phyloP scores from a whole-genome alignment of 2,888 invertebrate species.

The Dione juno region DNA sequence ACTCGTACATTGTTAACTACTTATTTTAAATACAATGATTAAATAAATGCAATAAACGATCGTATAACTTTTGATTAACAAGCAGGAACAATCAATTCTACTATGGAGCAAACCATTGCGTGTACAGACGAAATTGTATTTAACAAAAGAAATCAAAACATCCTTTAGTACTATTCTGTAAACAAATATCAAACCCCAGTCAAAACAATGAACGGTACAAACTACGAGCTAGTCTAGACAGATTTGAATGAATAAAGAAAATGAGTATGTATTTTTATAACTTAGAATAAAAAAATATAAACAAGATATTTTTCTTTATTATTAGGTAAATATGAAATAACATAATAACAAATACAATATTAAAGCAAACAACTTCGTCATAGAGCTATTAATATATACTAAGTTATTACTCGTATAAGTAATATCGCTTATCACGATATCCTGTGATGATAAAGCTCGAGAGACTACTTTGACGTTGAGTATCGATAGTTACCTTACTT shows the following conservation, averaged over 20 bases:
- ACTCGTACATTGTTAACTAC: background rate
- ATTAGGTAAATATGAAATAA: background rate
- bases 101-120: constrained; percentile 56
- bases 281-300: background rate
- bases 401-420: no score
- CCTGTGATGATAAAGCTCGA: constrained; percentile 15
- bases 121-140: constrained; percentile 48
- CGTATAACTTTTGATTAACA: constrained; percentile 50
- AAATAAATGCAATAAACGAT: constrained; percentile 52
- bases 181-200: constrained; percentile 26
- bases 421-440: constrained; percentile 20
- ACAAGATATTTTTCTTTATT: background rate
- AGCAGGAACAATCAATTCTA: constrained; percentile 58
- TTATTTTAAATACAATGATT: background rate
- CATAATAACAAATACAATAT: no score
- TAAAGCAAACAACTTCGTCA: no score
- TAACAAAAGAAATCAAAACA: constrained; percentile 38
- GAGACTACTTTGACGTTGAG: constrained; percentile 14
- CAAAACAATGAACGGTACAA: constrained; percentile 20
- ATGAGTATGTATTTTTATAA: background rate
- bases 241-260: constrained; percentile 23
- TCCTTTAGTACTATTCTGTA: constrained; percentile 30
- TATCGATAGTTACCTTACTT: background rate
- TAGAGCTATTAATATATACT: no score
- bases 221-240: constrained; percentile 24